Conservation (phyloP, 2,113 vertebrate species). For the Strix aluco region DNA sequence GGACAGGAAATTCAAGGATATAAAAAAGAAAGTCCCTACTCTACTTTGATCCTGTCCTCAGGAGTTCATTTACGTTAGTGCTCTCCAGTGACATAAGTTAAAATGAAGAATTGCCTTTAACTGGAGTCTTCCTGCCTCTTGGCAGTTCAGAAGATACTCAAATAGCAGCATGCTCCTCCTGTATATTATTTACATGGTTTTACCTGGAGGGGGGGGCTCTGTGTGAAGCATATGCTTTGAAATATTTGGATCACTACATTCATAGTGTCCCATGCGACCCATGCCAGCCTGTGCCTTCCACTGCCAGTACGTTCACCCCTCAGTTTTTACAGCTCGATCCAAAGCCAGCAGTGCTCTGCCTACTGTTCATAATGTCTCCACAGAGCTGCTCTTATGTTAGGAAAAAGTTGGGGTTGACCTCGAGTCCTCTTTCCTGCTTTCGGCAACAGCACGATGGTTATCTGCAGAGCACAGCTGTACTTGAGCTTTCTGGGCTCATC, state of each 20-base stretch:
- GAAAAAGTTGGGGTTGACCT: neutral
- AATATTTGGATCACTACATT: neutral
- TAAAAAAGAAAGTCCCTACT: neutral
- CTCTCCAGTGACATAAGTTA: neutral
- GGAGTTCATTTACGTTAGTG: neutral
- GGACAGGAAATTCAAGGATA: conserved; percentile 40
- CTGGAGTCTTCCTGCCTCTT: neutral
- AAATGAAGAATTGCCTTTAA: neutral
- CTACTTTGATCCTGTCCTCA: conserved; percentile 7
- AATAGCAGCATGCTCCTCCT: neutral
- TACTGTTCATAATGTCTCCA: accelerated
- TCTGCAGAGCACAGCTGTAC: neutral
- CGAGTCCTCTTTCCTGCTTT: neutral
- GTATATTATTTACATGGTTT: neutral
- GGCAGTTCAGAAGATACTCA: neutral
- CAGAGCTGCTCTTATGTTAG: neutral
- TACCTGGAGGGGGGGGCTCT: neutral
- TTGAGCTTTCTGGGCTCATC: neutral
- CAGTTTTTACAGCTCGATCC: accelerated
- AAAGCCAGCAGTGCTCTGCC: neutral
- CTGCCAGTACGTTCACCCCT: accelerated
- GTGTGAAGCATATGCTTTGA: neutral
- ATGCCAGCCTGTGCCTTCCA: neutral
- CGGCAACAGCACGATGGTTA: neutral
- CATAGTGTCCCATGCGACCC: neutral